Conservation (phyloP, 2,888 invertebrate genomes). For the Chaetogeoica ovagalla region DNA sequence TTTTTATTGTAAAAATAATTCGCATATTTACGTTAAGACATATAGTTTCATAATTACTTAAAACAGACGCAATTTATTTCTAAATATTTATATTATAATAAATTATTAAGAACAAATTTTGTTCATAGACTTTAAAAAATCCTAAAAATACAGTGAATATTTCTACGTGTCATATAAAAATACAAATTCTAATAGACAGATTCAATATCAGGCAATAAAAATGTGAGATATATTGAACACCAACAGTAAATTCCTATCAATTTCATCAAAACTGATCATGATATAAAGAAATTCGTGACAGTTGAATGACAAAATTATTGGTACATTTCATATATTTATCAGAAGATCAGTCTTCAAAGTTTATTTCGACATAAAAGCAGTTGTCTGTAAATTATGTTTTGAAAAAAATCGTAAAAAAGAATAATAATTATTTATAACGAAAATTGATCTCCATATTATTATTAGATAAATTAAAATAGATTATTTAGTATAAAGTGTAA, state of each 20-base stretch:
- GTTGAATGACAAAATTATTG: not conserved
- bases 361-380: not conserved
- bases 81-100: too few species aligned
- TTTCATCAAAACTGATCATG: not conserved
- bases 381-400: not conserved
- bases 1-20: not conserved
- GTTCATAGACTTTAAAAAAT: too few species aligned
- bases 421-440: not conserved
- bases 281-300: not conserved
- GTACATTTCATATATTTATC: not conserved
- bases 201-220: too few species aligned
- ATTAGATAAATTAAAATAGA: not conserved
- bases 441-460: not conserved
- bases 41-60: too few species aligned
- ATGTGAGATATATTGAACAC: not conserved
- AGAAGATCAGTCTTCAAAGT: slow-evolving; percentile 34
- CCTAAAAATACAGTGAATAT: too few species aligned
- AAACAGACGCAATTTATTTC: too few species aligned
- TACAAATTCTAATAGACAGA: too few species aligned
- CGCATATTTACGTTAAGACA: too few species aligned
- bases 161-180: too few species aligned
- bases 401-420: not conserved
- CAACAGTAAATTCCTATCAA: not conserved
- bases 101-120: too few species aligned
- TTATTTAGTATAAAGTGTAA: not conserved